A percentile compares a stretch with the other conserved stretches of the same genome.
Conservation (phyloP, 2,888 invertebrate genomes). For the Tetrapedia diversipes region DNA sequence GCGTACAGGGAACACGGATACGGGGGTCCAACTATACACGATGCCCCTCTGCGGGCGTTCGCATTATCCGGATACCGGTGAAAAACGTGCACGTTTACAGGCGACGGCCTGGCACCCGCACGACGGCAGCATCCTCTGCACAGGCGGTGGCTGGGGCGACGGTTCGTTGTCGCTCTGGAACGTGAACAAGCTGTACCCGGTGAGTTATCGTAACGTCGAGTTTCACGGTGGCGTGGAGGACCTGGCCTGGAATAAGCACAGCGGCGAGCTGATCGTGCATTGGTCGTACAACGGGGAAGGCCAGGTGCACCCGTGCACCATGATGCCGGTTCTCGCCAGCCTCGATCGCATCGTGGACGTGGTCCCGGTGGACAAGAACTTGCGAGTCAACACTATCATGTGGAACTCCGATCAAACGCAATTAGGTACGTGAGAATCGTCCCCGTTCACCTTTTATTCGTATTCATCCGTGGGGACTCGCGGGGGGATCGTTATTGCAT, state of each 20-base stretch:
- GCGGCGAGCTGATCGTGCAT: conserved; percentile 77
- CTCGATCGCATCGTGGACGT: conserved; percentile 74
- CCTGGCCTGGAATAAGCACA: conserved; percentile 75
- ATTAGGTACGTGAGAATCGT: conserved; percentile 65
- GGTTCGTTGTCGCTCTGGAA: conserved; percentile 75
- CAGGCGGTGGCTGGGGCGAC: conserved; percentile 72
- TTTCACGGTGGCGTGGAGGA: conserved; percentile 68
- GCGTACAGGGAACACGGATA: no score
- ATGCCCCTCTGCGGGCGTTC: no score
- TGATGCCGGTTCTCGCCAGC: conserved; percentile 71
- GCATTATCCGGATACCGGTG: no score
- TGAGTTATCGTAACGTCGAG: conserved; percentile 63
- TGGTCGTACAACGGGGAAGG: conserved; percentile 70
- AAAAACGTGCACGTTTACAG: conserved; percentile 58
- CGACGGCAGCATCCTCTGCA: conserved; percentile 70
- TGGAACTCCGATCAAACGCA: conserved; percentile 74
- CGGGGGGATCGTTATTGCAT: not conserved
- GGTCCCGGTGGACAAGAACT: conserved; percentile 60
- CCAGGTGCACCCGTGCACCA: conserved; percentile 46
- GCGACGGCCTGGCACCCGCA: conserved; percentile 77
- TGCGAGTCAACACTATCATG: conserved; percentile 54
- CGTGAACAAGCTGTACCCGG: conserved; percentile 62
- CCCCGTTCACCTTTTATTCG: no score
- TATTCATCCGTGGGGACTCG: not conserved
- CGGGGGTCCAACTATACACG: no score